These are phyloP conservation scores for Rotaria sp. DNA, from an alignment of 2,888 invertebrate genomes.

Conservation along the genomic window DNA sequence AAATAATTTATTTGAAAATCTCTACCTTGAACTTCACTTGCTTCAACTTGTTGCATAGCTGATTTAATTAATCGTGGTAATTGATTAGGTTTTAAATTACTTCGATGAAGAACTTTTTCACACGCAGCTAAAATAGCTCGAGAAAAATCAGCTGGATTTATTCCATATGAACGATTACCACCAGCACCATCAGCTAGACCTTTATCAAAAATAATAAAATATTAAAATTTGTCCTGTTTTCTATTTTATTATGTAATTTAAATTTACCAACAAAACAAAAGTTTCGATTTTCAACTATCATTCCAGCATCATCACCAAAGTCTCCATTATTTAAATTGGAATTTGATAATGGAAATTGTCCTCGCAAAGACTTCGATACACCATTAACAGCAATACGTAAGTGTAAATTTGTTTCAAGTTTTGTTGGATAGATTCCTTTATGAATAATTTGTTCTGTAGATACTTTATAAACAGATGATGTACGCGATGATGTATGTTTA, in stretches of 20 bases:
- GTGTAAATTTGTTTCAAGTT: background rate
- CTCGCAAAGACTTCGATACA: slow-evolving; percentile 29
- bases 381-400: slow-evolving; percentile 39
- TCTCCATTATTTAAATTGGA: slow-evolving; percentile 30
- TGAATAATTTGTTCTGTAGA: background rate
- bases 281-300: slow-evolving; percentile 32
- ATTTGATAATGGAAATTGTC: slow-evolving; percentile 19
- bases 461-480: background rate
- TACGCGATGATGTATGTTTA: background rate
- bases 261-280: slow-evolving; percentile 33
- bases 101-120: slow-evolving; percentile 17
- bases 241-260: background rate
- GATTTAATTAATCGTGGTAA: slow-evolving; percentile 26
- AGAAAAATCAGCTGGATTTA: slow-evolving; percentile 38
- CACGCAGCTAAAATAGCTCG: slow-evolving; percentile 31
- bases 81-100: slow-evolving; percentile 29
- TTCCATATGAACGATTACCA: slow-evolving; percentile 38
- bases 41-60: slow-evolving; percentile 32
- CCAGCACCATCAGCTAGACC: slow-evolving; percentile 40
- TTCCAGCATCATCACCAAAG: slow-evolving; percentile 40
- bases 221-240: too few species aligned
- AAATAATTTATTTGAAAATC: background rate
- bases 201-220: background rate
- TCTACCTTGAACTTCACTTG: slow-evolving; percentile 28
- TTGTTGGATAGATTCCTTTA: background rate